Evolutionary conservation across 2,888 invertebrate genomes (phyloP), one percentile per base, ranked within the genome.

Genomic region (Zelleria hepariella): DNA sequence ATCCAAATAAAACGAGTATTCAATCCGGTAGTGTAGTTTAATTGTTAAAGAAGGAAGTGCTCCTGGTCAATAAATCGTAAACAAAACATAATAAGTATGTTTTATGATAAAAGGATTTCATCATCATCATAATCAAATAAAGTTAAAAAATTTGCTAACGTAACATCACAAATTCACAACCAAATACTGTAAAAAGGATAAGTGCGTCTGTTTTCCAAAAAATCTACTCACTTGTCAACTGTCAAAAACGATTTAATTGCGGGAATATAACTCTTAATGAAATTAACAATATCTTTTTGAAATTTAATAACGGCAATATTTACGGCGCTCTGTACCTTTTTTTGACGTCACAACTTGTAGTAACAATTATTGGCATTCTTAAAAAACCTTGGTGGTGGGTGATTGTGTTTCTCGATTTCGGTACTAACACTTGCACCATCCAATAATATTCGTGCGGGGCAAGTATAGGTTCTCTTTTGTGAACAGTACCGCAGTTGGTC

Each of bases 381-480:
- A 21, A 21, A 32, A 20, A 26, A 60, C 21, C 51, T 27, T 5
- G 70, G 71, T 7, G 68, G 66, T 18, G 53, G 57, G 54, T 77
- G 77, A 57, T 70, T 77, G 59, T 80, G 78, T 0, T 66, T 58
- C 0, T 62, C 64, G 0, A 64, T n/a, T 0, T 62, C 60, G 2
- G 24, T 57, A 8, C 61, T 61, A 1, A 71, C 61, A 7, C 52
- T 58, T 8, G 65, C 65, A 7, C 64, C 20, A 5, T 63, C 62
- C 1, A 70, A 57, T 5, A 4, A 61, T 0, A 69, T 32, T 52
- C 60, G 63, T 8, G 65, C 69, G 59, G 56, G 57, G 52, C 70
- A 70, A 59, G 8, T 51, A 8, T 48, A 58, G 59, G 15, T 21
- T 54, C 5, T n/a, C 27, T 48, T 59, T 55, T 59, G 59, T 5